These are phyloP conservation scores for Odontomyia ornata DNA, from an alignment of 2,888 invertebrate species.

Conservation along the genomic window DNA sequence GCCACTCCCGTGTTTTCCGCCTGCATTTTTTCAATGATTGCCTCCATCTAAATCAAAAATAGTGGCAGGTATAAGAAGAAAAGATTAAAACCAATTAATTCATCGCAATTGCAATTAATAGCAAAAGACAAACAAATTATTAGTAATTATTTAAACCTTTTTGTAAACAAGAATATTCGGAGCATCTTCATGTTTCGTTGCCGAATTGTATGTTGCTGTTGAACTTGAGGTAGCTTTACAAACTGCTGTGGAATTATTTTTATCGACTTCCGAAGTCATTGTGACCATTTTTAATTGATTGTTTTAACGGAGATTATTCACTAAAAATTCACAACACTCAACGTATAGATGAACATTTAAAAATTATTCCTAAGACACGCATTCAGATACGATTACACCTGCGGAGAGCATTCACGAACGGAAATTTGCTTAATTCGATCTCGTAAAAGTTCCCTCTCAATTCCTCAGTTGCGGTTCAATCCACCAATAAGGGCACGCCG, in stretches of 20 bases:
- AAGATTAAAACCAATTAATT: too few relatives aligned
- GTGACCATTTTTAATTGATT: slow-evolving; percentile 60
- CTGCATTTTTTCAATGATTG: slow-evolving; percentile 94
- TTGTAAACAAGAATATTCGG: slow-evolving; percentile 90
- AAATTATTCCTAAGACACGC: not conserved
- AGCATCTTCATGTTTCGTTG: slow-evolving; percentile 72
- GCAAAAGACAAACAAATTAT: not conserved
- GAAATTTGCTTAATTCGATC: not conserved
- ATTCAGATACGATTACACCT: not conserved
- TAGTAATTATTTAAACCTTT: slow-evolving; percentile 70
- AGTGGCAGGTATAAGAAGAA: not conserved
- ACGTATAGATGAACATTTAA: not conserved
- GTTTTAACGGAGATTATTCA: not conserved
- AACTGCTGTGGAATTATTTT: slow-evolving; percentile 55
- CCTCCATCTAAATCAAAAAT: slow-evolving; percentile 83
- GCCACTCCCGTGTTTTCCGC: slow-evolving; percentile 93
- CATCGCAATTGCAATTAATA: too few relatives aligned
- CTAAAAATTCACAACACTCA: slow-evolving; percentile 4
- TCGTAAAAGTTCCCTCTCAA: not conserved
- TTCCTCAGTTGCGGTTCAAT: not conserved
- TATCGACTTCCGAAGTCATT: slow-evolving; percentile 64
- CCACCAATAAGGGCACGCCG: not conserved
- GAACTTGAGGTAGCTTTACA: slow-evolving; percentile 51
- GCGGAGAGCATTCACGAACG: not conserved
- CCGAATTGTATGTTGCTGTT: slow-evolving; percentile 48